Percentiles rank a stretch among this genome's conserved stretches.
Conservation (phyloP, 37 sponge, comb jelly and placozoan genomes). For the Geodia barretti region DNA sequence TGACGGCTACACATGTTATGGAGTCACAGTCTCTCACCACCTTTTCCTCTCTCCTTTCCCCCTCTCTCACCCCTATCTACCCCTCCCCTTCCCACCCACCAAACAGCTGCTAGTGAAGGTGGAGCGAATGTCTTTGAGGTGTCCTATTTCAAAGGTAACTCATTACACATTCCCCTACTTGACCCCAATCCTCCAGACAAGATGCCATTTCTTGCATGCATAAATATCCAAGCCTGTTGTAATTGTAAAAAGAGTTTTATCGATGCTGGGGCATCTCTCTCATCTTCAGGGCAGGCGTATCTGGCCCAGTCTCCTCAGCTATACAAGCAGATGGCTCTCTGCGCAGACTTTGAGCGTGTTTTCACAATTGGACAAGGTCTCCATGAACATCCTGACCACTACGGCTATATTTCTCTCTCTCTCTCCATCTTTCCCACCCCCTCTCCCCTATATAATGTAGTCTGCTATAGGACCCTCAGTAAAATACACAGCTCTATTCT, state of each 20-base stretch:
- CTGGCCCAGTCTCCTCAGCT: constrained; percentile 99
- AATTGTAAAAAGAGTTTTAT: no score
- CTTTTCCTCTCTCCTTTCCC: neutral
- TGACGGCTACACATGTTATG: neutral
- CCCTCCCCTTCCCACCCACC: neutral
- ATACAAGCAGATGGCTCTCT: constrained; percentile 99
- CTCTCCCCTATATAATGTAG: neutral
- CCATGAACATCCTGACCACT: neutral
- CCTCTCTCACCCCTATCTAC: neutral
- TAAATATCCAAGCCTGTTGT: no score
- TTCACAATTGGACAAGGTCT: constrained; percentile 95
- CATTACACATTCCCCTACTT: no score
- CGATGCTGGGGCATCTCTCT: no score
- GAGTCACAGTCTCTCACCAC: constrained; percentile 1
- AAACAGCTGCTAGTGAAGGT: constrained; percentile 98
- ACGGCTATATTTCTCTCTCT: neutral
- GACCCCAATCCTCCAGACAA: no score
- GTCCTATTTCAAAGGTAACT: constrained; percentile 89
- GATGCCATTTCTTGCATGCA: no score
- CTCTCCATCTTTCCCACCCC: neutral
- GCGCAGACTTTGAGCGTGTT: constrained; percentile 93
- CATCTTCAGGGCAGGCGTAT: constrained; percentile 83
- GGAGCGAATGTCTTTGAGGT: constrained; percentile 99
- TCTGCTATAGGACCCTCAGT: no score
- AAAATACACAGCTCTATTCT: no score